A percentile compares a stretch with the other conserved stretches of the same genome.
phyloP scores from a whole-genome alignment of 2,888 invertebrate genomes.

The Dryocosmus kuriphilus region DNA sequence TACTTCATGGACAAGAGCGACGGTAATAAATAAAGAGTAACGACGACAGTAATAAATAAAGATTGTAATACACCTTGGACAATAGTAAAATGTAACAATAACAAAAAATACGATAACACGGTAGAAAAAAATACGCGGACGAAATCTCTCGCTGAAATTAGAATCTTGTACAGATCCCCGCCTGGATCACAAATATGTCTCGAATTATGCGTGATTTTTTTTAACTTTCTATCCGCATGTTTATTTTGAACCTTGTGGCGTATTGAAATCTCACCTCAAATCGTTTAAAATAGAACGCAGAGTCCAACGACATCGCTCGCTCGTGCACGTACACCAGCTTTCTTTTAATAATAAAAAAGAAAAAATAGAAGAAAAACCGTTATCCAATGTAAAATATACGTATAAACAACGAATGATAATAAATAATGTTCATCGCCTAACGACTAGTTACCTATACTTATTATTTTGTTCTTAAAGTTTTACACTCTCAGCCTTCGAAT shows the following conservation, averaged over 20 bases:
- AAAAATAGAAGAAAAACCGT: constrained; percentile 23
- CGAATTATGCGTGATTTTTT: constrained; percentile 11
- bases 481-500: constrained; percentile 40
- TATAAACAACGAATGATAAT: constrained; percentile 33
- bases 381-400: constrained; percentile 32
- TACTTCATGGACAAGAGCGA: constrained; percentile 1
- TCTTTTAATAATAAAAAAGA: constrained; percentile 24
- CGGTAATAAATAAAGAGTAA: constrained; percentile 28
- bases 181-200: not conserved
- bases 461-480: constrained; percentile 41
- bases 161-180: not conserved
- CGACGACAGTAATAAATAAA: constrained; percentile 32
- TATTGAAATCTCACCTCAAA: not conserved
- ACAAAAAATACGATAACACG: constrained; percentile 10
- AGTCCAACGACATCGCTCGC: constrained; percentile 32
- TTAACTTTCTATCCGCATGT: not conserved
- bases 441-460: constrained; percentile 31
- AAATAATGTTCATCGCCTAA: constrained; percentile 37
- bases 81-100: constrained; percentile 12
- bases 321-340: constrained; percentile 12
- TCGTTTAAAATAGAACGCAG: constrained; percentile 13
- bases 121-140: constrained; percentile 12
- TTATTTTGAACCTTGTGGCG: not conserved
- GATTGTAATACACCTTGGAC: constrained; percentile 26
- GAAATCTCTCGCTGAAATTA: not conserved